Percentiles rank a stretch among this genome's conserved stretches.
These are phyloP conservation scores for Porites divaricata DNA, from an alignment of 92 coral and sea anemone genomes.

Conservation along the genomic window DNA sequence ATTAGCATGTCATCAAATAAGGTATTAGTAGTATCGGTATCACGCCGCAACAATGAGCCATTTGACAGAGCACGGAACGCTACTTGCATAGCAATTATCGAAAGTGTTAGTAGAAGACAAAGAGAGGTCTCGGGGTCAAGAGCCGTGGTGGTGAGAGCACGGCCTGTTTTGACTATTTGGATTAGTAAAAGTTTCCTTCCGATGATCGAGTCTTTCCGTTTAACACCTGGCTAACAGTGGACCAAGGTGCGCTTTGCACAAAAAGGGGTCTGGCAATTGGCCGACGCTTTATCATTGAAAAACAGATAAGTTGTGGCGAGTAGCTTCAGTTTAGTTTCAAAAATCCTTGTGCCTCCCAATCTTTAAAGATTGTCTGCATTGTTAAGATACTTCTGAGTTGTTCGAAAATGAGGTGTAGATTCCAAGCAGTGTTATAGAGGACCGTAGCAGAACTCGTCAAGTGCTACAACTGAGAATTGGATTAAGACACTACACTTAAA, in stretches of 20 bases:
- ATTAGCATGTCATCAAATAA: slow-evolving; percentile 42
- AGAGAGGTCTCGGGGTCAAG: slow-evolving; percentile 64
- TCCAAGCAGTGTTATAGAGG: too few relatives aligned
- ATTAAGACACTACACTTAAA: neutral
- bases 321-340: neutral
- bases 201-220: slow-evolving; percentile 52
- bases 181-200: slow-evolving; percentile 60
- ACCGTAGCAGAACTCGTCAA: neutral
- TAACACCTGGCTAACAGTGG: slow-evolving; percentile 51
- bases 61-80: slow-evolving; percentile 56
- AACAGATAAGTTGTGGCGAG: neutral
- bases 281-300: slow-evolving; percentile 6
- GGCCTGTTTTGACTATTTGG: slow-evolving; percentile 42
- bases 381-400: slow-evolving; percentile 17
- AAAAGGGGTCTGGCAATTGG: neutral
- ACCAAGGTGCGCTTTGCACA: slow-evolving; percentile 1
- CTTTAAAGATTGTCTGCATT: slow-evolving; percentile 22
- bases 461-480: slow-evolving; percentile 3
- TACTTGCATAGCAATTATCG: slow-evolving; percentile 52
- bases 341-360: neutral
- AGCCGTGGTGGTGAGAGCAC: slow-evolving; percentile 36
- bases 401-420: neutral
- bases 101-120: slow-evolving; percentile 54
- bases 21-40: slow-evolving; percentile 42
- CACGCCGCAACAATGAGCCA: slow-evolving; percentile 36